Percentiles rank a stretch among this genome's conserved stretches.
Conservation (phyloP, 2,113 vertebrate species). For the Salvelinus alpinus region DNA sequence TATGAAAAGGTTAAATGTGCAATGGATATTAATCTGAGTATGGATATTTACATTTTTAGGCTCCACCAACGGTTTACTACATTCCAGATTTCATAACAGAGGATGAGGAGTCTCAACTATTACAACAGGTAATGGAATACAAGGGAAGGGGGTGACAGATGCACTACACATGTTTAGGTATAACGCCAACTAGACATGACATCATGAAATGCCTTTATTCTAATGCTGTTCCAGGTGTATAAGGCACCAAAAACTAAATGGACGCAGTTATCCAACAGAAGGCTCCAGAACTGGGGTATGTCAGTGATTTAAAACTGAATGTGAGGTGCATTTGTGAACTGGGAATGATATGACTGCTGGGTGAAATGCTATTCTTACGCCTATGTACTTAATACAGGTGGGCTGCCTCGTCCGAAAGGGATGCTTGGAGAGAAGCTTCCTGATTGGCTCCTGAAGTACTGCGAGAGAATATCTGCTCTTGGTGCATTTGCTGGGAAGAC, state of each 20-base stretch:
- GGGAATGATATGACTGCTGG: no score
- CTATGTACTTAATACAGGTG: constrained; percentile 72
- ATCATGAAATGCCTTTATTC: no score
- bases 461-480: constrained; percentile 80
- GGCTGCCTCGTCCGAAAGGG: constrained; percentile 82
- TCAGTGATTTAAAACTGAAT: neutral
- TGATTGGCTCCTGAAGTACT: constrained; percentile 79
- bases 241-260: constrained; percentile 88
- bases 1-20: no score
- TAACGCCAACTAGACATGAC: no score
- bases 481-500: constrained; percentile 77
- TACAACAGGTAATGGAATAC: constrained; percentile 72
- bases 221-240: constrained; percentile 70
- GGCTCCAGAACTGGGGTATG: constrained; percentile 84
- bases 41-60: constrained; percentile 53
- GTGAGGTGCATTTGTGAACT: no score
- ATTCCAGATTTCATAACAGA: constrained; percentile 85
- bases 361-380: no score
- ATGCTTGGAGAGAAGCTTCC: constrained; percentile 86
- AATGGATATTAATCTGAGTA: no score
- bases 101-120: constrained; percentile 79
- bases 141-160: neutral
- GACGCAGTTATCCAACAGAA: constrained; percentile 85
- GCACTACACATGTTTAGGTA: no score
- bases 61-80: constrained; percentile 80